Base-by-base conservation (phyloP, 2,888 invertebrate species). In the Meiosimyza decipiens region DNA sequence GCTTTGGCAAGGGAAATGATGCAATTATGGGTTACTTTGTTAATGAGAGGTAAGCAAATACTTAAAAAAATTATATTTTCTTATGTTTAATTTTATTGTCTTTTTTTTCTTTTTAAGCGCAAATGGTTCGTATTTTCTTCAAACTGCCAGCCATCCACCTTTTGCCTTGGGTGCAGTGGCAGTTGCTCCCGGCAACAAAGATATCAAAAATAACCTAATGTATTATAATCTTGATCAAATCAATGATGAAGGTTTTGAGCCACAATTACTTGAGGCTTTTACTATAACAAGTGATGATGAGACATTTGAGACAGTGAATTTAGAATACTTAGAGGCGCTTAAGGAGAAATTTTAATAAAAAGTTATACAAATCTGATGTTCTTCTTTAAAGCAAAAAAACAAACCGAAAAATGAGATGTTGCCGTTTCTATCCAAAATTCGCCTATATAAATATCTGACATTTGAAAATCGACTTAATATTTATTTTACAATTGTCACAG, bases 11-110 rank as follows among this genome's bases (percentile, higher is more conserved):
- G 3, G 76, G 77, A 0, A 62, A 77, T 4, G 79, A 82, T 59
- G 88, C 88, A 1, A 83, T 88, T 1, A 90, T 89, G 82, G 91
- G 91, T 11, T 90, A 90, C 81, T 80, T 88, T 74, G 87, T 89
- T 1, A 80, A 88, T 33, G 74, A 73, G 22, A 84, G 87, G 90
- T 90, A 81, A 55, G 28, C 16, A 33, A 40, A 63, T 0, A 16
- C 28, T 50, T 22, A 16, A 62, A 60, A 40, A 16, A n/a, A 40
- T 22, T 18, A 7, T 9, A 55, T 15, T 0, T 47, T 18, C 3
- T 49, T 12, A 18, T 51, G 18, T 9, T 47, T 13, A 51, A 16
- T 55, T 67, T 47, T 28, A 59, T 51, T 13, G 28, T 63, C 52
- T 47, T 69, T 64, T 68, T 22, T 33, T 73, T 76, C 76, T 54